These are phyloP conservation scores for Myotis daubentonii DNA, from an alignment of 2,797 vertebrate species.

Conservation along the genomic window DNA sequence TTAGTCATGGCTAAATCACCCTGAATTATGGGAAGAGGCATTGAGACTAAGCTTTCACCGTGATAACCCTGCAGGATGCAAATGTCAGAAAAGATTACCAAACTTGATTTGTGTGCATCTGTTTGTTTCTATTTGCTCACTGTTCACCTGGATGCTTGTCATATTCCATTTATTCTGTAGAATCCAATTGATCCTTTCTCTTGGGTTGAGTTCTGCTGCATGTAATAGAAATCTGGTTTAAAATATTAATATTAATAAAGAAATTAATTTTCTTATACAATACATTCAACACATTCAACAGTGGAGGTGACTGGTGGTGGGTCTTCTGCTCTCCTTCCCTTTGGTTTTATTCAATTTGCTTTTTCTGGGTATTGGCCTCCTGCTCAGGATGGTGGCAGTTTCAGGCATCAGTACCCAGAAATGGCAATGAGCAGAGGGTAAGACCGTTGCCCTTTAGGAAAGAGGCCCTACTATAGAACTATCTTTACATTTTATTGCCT, in stretches of 20 bases:
- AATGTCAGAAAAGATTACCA: background rate
- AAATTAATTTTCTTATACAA: background rate
- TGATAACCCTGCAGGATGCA: background rate
- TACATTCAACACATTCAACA: background rate
- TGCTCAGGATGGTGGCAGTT: background rate
- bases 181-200: background rate
- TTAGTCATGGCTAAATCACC: background rate
- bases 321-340: background rate
- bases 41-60: background rate
- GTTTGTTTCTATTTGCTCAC: background rate
- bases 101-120: background rate
- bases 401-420: background rate
- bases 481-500: background rate
- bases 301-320: background rate
- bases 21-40: background rate
- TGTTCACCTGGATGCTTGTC: background rate
- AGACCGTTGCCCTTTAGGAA: background rate
- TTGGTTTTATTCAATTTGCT: background rate
- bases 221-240: background rate
- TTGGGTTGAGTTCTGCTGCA: background rate
- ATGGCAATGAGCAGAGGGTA: background rate
- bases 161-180: background rate
- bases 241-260: background rate
- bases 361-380: background rate
- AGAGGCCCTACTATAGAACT: background rate